These are phyloP conservation scores for Agrotis puta DNA, from an alignment of 2,888 invertebrate genomes.

Conservation along the genomic window DNA sequence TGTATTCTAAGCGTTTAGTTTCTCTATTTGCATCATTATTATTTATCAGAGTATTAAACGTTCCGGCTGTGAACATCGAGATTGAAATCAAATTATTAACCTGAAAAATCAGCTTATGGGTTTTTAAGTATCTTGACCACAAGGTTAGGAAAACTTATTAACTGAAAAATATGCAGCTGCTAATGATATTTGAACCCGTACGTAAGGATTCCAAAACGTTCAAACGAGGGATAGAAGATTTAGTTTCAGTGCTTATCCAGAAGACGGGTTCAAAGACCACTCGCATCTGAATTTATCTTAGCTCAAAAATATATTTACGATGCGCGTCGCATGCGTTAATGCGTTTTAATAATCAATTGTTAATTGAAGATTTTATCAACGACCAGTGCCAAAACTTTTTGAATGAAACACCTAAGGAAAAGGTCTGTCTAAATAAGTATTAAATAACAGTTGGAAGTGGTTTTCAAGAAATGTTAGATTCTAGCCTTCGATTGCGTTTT, in stretches of 20 bases:
- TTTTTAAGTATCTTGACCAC: constrained; percentile 6
- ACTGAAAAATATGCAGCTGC: not conserved
- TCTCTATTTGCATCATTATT: constrained; percentile 30
- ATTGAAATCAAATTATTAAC: constrained; percentile 2
- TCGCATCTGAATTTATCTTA: no score
- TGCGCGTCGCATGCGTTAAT: no score
- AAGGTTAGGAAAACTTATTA: not conserved
- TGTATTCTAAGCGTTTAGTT: constrained; percentile 21
- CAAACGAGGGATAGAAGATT: no score
- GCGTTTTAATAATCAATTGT: not conserved
- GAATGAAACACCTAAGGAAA: not conserved
- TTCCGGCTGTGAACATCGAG: constrained; percentile 25
- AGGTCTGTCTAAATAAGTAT: constrained; percentile 5
- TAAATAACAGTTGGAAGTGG: not conserved
- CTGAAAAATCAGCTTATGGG: constrained; percentile 3
- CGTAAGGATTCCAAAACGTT: no score
- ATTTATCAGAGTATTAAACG: constrained; percentile 29
- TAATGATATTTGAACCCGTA: no score
- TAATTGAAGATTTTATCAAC: not conserved
- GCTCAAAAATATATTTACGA: no score
- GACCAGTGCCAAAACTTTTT: not conserved
- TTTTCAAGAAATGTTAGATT: constrained; percentile 13
- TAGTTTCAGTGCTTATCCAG: no score
- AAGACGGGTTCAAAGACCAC: no score
- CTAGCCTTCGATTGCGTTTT: not conserved